These are phyloP conservation scores for Ganaspis sp. DNA, from an alignment of 1,140 invertebrate species.

Conservation along the genomic window DNA sequence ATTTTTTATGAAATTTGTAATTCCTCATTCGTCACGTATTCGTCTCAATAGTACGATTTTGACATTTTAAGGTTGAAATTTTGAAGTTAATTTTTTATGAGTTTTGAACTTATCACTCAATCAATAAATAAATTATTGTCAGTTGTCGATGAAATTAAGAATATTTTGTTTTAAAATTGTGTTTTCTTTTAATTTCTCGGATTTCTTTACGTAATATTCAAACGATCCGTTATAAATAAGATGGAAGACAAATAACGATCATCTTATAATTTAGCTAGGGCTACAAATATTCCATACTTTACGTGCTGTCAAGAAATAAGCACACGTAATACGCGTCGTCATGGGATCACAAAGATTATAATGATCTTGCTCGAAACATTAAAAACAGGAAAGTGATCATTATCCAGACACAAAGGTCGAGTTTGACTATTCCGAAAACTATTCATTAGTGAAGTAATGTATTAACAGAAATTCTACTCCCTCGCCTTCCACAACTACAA, in stretches of 20 bases:
- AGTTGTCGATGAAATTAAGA: too few relatives aligned
- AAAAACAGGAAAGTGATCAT: background rate
- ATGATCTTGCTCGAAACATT: background rate
- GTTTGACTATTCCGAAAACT: background rate
- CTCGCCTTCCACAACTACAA: background rate
- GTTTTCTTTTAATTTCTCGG: too few relatives aligned
- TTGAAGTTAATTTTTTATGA: too few relatives aligned
- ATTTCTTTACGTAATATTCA: too few relatives aligned
- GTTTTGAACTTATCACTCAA: too few relatives aligned
- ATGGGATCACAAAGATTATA: background rate
- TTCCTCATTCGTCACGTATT: too few relatives aligned
- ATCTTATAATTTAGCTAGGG: background rate
- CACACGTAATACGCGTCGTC: background rate
- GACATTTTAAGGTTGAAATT: too few relatives aligned
- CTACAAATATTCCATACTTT: background rate
- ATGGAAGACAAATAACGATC: background rate
- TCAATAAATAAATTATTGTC: too few relatives aligned
- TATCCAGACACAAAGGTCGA: background rate
- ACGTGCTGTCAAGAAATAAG: background rate
- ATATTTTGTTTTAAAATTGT: too few relatives aligned
- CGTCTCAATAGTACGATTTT: too few relatives aligned
- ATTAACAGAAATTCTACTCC: background rate
- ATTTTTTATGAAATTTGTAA: too few relatives aligned
- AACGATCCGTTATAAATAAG: too few relatives aligned
- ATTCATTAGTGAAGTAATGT: background rate